A percentile compares a stretch with the other conserved stretches of the same genome.
phyloP scores from a whole-genome alignment of 2,888 invertebrate genomes.

The Elegia similella region DNA sequence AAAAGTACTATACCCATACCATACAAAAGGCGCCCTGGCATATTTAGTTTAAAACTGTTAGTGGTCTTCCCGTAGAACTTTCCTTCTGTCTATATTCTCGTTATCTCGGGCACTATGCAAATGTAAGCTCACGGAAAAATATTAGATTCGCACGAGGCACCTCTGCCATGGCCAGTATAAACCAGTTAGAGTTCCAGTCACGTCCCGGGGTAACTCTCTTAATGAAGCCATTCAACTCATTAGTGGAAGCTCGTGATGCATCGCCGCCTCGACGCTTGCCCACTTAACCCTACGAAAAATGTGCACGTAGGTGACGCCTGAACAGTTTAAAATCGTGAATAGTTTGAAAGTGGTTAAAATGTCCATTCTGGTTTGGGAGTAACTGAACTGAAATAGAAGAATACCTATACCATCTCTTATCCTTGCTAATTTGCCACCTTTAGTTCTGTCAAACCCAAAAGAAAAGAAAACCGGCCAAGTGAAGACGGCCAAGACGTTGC shows the following conservation, averaged over 20 bases:
- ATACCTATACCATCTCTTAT: too few species aligned
- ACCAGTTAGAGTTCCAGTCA: constrained; percentile 51
- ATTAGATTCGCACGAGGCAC: constrained; percentile 26
- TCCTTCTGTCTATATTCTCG: neutral
- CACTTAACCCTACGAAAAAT: constrained; percentile 20
- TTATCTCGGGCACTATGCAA: constrained; percentile 25
- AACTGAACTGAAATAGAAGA: too few species aligned
- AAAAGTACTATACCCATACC: too few species aligned
- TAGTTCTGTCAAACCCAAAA: too few species aligned
- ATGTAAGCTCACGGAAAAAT: constrained; percentile 27
- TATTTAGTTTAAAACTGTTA: too few species aligned
- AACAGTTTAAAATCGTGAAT: neutral
- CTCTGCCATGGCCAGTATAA: constrained; percentile 35
- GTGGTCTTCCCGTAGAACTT: neutral
- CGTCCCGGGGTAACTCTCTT: constrained; percentile 54
- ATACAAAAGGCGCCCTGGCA: too few species aligned
- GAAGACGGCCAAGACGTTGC: too few species aligned
- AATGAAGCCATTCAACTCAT: constrained; percentile 66
- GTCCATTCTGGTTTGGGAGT: too few species aligned
- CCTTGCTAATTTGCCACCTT: neutral
- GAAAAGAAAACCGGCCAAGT: too few species aligned
- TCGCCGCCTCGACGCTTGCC: constrained; percentile 18
- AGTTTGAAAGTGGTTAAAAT: neutral
- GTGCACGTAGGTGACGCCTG: neutral
- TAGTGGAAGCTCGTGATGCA: constrained; percentile 41